Evolutionary conservation across 2,888 invertebrate genomes (phyloP).

Genomic region (Nyleta sp.): DNA sequence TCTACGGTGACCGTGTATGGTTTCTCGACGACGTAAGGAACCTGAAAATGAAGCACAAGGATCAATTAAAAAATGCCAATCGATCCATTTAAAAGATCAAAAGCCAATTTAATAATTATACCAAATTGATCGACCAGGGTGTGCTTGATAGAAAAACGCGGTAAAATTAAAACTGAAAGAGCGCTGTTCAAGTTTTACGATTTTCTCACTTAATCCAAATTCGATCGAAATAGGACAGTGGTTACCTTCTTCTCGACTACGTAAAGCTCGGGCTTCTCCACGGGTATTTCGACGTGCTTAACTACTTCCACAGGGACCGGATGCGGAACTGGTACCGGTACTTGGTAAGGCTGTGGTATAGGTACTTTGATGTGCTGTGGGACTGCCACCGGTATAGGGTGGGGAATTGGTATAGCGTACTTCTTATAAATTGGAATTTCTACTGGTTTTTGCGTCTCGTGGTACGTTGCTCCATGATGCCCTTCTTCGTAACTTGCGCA

Average conservation of each 20-base stretch:
- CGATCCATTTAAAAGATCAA: neutral
- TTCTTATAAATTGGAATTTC: conserved; percentile 78
- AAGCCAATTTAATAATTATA: no score
- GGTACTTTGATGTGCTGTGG: conserved; percentile 84
- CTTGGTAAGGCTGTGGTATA: conserved; percentile 85
- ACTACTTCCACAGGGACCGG: conserved; percentile 83
- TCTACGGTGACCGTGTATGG: conserved; percentile 85
- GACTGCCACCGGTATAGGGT: conserved; percentile 84
- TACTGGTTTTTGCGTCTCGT: conserved; percentile 77
- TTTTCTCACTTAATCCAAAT: neutral
- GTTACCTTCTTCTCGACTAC: conserved; percentile 84
- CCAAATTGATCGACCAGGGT: no score
- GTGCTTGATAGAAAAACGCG: no score
- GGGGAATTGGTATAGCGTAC: conserved; percentile 84
- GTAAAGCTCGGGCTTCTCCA: conserved; percentile 85
- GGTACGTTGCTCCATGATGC: conserved; percentile 75
- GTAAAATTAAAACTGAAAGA: no score
- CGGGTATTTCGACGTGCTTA: conserved; percentile 84
- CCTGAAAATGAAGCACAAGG: conserved; percentile 67
- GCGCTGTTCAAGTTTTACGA: no score
- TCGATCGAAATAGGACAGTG: neutral
- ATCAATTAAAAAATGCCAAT: neutral
- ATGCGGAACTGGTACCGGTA: conserved; percentile 82
- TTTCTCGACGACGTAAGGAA: conserved; percentile 85
- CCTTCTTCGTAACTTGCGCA: conserved; percentile 74